These are phyloP conservation scores for Peribatodes rhomboidaria DNA, from an alignment of 2,888 invertebrate genomes.

Conservation along the genomic window DNA sequence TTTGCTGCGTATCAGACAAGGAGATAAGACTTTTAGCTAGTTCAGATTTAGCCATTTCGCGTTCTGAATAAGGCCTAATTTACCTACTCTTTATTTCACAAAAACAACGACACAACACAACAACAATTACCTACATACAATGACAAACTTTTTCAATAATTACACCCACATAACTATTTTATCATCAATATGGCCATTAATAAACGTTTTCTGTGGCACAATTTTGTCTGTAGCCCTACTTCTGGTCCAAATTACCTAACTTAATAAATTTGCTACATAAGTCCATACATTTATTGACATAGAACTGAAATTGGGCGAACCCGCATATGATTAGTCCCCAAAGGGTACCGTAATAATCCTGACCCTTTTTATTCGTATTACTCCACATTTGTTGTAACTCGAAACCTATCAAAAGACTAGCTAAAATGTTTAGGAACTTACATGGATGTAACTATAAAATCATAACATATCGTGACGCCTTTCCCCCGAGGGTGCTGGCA, in stretches of 20 bases:
- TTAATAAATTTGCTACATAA: slow-evolving; percentile 2
- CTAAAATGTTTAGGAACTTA: slow-evolving; percentile 27
- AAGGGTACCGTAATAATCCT: slow-evolving; percentile 24
- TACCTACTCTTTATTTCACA: too few relatives aligned
- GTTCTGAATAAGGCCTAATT: too few relatives aligned
- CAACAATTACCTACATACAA: too few relatives aligned
- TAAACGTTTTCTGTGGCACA: not conserved
- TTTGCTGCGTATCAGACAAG: too few relatives aligned
- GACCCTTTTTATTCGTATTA: slow-evolving; percentile 34
- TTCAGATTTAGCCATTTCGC: too few relatives aligned
- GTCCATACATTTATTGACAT: slow-evolving; percentile 9
- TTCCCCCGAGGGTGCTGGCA: too few relatives aligned
- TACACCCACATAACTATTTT: not conserved
- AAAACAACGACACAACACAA: too few relatives aligned
- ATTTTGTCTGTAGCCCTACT: not conserved
- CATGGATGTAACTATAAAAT: slow-evolving; percentile 13
- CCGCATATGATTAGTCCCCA: slow-evolving; percentile 30
- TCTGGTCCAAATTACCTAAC: not conserved
- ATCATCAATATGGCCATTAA: not conserved
- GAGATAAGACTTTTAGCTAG: too few relatives aligned
- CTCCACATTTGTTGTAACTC: slow-evolving; percentile 33
- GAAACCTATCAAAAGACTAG: slow-evolving; percentile 34
- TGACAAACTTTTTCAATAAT: too few relatives aligned
- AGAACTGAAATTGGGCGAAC: slow-evolving; percentile 13
- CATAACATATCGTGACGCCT: too few relatives aligned